These are phyloP conservation scores for Hydrozoanthus gracilis DNA, from an alignment of 92 coral and sea anemone species.

Conservation along the genomic window DNA sequence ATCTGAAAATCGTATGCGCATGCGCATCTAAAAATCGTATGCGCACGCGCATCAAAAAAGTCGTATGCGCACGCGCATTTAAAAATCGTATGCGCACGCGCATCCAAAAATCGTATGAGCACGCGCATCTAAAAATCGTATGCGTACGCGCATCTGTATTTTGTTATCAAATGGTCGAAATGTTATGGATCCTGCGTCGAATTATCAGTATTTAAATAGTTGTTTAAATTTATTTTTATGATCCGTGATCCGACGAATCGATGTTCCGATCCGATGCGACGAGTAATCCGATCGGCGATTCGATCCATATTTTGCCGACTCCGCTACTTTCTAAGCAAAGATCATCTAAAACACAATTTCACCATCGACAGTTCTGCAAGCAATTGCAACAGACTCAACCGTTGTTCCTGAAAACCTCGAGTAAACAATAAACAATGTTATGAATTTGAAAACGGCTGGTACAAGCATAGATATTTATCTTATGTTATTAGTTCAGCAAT, in stretches of 20 bases:
- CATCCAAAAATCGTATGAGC: too few species aligned
- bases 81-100: too few species aligned
- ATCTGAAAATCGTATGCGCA: too few species aligned
- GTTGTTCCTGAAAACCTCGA: conserved; percentile 1
- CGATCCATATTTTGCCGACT: neutral
- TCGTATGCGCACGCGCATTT: too few species aligned
- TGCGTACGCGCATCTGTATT: neutral
- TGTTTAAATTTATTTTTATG: neutral
- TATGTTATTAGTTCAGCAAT: conserved; percentile 8
- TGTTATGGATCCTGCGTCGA: neutral
- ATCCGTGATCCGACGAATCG: neutral
- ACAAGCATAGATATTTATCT: conserved; percentile 3
- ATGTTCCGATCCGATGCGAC: neutral
- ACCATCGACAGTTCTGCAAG: conserved; percentile 9
- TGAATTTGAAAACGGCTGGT: conserved; percentile 3
- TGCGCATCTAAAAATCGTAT: too few species aligned
- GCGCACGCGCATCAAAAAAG: too few species aligned
- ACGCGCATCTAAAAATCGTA: too few species aligned
- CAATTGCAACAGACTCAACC: conserved; percentile 12
- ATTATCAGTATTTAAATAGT: neutral
- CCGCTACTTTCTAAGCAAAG: neutral
- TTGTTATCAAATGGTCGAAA: neutral
- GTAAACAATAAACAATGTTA: neutral
- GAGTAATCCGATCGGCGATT: neutral
- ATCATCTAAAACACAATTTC: neutral